Percentiles rank a stretch among this genome's conserved stretches.
These are phyloP conservation scores for Streptopelia turtur DNA, from an alignment of 2,797 vertebrate species.

Conservation along the genomic window DNA sequence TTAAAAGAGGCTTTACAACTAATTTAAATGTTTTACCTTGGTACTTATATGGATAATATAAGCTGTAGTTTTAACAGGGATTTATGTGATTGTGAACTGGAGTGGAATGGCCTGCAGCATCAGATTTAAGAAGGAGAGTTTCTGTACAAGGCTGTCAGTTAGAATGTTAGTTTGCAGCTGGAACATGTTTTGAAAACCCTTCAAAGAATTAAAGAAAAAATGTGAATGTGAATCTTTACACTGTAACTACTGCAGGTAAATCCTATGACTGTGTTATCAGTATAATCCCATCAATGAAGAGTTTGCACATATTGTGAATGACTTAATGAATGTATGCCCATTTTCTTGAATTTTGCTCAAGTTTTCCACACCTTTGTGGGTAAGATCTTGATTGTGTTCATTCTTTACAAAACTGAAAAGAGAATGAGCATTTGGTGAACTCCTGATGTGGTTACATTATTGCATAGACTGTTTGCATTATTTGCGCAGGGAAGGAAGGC, in stretches of 20 bases:
- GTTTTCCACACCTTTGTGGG: background rate
- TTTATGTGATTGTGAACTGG: background rate
- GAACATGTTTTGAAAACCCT: conserved; percentile 1
- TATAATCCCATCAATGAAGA: background rate
- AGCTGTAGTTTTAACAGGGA: background rate
- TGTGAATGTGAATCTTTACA: background rate
- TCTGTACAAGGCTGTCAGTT: background rate
- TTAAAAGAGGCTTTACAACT: background rate
- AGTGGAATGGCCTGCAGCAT: background rate
- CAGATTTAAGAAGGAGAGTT: background rate
- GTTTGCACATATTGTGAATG: background rate
- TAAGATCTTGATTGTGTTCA: background rate
- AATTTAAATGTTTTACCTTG: conserved; percentile 21
- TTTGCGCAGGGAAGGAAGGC: background rate
- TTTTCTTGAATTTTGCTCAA: conserved; percentile 36
- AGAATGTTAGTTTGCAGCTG: background rate
- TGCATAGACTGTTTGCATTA: background rate
- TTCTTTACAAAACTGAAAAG: conserved; percentile 22
- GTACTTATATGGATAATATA: background rate
- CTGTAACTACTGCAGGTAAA: background rate
- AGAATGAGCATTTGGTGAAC: background rate
- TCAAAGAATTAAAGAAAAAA: background rate
- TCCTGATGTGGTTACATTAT: background rate
- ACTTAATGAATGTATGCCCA: conserved; percentile 17
- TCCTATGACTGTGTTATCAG: background rate